phyloP scores from a whole-genome alignment of 2,888 invertebrate genomes.

The Graphium colonna region DNA sequence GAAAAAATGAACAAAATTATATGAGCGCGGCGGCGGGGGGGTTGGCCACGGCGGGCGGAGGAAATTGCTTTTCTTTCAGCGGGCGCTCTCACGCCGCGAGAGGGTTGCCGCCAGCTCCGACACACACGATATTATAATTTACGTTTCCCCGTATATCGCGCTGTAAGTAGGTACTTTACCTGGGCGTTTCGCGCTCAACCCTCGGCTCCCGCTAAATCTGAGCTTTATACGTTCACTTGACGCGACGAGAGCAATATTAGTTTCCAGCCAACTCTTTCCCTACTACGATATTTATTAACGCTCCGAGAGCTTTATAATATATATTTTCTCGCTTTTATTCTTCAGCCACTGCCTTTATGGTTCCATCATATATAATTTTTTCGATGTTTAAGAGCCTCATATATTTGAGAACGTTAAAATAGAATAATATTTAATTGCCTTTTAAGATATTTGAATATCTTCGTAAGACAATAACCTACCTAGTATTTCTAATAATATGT shows the following conservation, averaged over 20 bases:
- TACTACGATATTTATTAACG: conserved; percentile 77
- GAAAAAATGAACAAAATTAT: conserved; percentile 80
- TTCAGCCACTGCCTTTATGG: conserved; percentile 12
- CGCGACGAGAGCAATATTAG: conserved; percentile 78
- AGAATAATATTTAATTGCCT: no score
- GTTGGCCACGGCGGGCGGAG: conserved; percentile 55
- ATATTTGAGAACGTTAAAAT: not conserved
- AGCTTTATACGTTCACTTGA: conserved; percentile 80
- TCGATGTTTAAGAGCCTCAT: not conserved
- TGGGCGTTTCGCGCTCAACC: conserved; percentile 75
- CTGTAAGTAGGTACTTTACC: conserved; percentile 78
- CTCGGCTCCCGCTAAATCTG: conserved; percentile 76
- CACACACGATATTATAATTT: conserved; percentile 80
- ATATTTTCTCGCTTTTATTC: conserved; percentile 21
- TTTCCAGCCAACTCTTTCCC: conserved; percentile 72
- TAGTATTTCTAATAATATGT: no score
- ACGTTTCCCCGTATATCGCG: conserved; percentile 78
- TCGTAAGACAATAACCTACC: no score
- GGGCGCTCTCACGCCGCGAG: conserved; percentile 70
- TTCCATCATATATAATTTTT: conserved; percentile 1
- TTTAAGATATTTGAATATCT: no score
- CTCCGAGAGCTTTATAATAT: conserved; percentile 44
- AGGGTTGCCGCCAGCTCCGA: conserved; percentile 63
- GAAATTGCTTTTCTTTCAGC: conserved; percentile 81
- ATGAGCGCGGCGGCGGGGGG: conserved; percentile 68